phyloP scores from a whole-genome alignment of 1,140 invertebrate species.

The Diprion similis region DNA sequence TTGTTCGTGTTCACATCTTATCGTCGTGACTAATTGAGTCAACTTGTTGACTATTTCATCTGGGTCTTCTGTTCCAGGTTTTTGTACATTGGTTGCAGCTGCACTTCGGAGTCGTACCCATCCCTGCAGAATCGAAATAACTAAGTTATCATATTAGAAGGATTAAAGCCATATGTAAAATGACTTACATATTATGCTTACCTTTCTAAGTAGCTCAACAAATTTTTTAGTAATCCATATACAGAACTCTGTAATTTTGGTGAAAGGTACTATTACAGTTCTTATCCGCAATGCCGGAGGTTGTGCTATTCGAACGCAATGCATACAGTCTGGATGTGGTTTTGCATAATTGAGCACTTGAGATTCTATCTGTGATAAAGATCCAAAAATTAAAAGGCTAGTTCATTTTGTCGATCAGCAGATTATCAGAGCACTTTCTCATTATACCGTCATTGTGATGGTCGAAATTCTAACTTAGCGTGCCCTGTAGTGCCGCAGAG shows the following conservation, averaged over 20 bases:
- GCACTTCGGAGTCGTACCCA: background rate
- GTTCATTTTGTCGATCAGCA: too few species aligned
- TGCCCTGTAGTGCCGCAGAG: too few species aligned
- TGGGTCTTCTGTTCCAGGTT: background rate
- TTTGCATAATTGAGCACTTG: too few species aligned
- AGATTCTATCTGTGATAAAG: too few species aligned
- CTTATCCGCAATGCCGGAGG: background rate
- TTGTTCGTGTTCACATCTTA: conserved; percentile 35
- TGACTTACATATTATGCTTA: conserved; percentile 20
- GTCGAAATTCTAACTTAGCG: too few species aligned
- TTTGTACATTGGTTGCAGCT: background rate
- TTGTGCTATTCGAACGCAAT: background rate
- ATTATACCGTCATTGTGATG: too few species aligned
- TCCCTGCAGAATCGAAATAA: background rate
- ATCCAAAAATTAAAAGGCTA: too few species aligned
- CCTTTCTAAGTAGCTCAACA: conserved; percentile 28
- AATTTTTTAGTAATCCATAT: conserved; percentile 38
- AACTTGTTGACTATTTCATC: conserved; percentile 22
- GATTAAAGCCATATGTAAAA: background rate
- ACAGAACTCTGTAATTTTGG: conserved; percentile 30
- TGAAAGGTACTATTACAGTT: conserved; percentile 20
- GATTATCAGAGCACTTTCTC: too few species aligned
- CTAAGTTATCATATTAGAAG: background rate
- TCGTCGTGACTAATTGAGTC: conserved; percentile 19
- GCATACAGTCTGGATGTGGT: background rate